phyloP scores from a whole-genome alignment of 2,888 invertebrate genomes.

The Seira musarum region DNA sequence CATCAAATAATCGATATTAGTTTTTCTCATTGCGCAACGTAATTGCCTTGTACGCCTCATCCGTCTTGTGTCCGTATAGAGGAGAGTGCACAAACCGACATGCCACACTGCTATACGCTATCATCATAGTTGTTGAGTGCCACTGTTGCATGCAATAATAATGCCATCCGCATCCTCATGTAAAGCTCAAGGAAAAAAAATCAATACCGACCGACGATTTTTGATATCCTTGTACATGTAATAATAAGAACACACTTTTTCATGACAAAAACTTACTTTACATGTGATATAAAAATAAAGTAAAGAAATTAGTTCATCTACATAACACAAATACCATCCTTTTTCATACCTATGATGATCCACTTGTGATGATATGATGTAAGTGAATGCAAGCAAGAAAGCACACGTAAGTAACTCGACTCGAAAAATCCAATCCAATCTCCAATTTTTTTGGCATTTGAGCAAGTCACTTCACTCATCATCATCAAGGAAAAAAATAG shows the following conservation, averaged over 20 bases:
- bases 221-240: conserved; percentile 49
- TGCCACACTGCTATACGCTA: not conserved
- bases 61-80: no score
- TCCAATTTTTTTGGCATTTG: conserved; percentile 57
- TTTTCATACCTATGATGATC: no score
- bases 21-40: conserved; percentile 56
- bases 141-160: conserved; percentile 47
- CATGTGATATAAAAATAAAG: conserved; percentile 24
- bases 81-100: no score
- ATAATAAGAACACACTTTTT: conserved; percentile 20
- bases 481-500: conserved; percentile 3
- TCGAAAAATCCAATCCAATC: not conserved
- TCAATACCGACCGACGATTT: conserved; percentile 53
- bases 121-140: not conserved
- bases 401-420: conserved; percentile 22
- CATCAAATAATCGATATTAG: conserved; percentile 45
- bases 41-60: conserved; percentile 35
- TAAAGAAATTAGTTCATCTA: conserved; percentile 51
- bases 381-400: no score
- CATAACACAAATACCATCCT: conserved; percentile 16
- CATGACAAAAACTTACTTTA: conserved; percentile 15
- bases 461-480: conserved; percentile 58
- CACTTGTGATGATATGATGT: no score
- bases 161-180: conserved; percentile 29
- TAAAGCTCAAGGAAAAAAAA: conserved; percentile 36